Evolutionary conservation across 2,888 invertebrate species (phyloP).

Genomic region (Zeuzera pyrina): DNA sequence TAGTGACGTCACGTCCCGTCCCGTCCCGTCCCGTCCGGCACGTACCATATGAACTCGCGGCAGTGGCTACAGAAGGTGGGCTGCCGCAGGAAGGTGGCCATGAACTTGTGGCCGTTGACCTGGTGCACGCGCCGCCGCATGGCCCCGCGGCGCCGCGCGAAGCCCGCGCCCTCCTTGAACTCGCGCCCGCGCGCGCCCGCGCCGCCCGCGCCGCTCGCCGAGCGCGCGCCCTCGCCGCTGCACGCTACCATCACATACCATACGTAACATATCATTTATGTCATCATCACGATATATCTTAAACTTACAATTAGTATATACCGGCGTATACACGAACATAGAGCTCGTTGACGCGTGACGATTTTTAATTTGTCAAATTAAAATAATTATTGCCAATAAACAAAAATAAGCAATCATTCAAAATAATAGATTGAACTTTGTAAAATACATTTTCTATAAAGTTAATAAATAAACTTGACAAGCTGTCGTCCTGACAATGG

Average conservation of each 20-base stretch:
- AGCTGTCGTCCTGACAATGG: too few relatives aligned
- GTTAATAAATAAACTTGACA: too few relatives aligned
- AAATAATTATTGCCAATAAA: too few relatives aligned
- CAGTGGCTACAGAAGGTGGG: slow-evolving; percentile 99
- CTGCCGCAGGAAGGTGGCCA: slow-evolving; percentile 98
- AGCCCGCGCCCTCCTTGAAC: slow-evolving; percentile 97
- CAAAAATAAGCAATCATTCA: too few relatives aligned
- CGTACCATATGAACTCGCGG: slow-evolving; percentile 97
- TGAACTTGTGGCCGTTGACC: slow-evolving; percentile 99
- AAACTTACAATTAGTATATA: too few relatives aligned
- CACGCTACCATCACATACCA: slow-evolving; percentile 16
- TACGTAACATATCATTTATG: too few relatives aligned
- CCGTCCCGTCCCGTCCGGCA: slow-evolving; percentile 2
- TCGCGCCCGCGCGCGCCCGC: slow-evolving; percentile 72
- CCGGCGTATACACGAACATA: too few relatives aligned
- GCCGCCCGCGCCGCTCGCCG: slow-evolving; percentile 19
- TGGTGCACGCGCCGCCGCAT: slow-evolving; percentile 99
- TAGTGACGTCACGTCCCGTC: background rate
- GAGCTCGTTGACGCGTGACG: too few relatives aligned
- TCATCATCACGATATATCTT: too few relatives aligned
- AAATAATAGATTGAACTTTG: too few relatives aligned
- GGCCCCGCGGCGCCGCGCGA: slow-evolving; percentile 96
- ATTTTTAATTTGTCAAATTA: too few relatives aligned
- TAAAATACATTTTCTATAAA: too few relatives aligned
- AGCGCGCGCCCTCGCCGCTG: slow-evolving; percentile 10